phyloP scores from a whole-genome alignment of 2,888 invertebrate genomes.

The Pristionchus fissidentatus region DNA sequence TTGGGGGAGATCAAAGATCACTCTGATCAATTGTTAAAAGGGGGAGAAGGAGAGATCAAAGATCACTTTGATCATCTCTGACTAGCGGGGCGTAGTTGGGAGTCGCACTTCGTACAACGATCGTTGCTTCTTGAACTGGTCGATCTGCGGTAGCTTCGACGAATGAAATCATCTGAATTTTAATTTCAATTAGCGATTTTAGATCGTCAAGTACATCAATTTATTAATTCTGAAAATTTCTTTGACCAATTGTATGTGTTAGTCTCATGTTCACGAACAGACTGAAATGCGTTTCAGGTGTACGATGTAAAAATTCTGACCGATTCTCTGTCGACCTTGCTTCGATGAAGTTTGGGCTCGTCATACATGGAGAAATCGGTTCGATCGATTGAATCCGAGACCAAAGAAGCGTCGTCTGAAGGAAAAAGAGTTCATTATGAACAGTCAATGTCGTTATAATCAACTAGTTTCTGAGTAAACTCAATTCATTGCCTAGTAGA shows the following conservation, averaged over 20 bases:
- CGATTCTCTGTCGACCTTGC: slow-evolving; percentile 46
- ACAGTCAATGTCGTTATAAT: not conserved
- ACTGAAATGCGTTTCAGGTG: not conserved
- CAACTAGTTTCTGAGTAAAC: not conserved
- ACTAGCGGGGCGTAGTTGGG: slow-evolving; percentile 35
- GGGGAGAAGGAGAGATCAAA: not conserved
- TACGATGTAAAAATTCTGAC: not conserved
- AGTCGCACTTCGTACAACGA: not conserved
- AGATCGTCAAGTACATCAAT: too few species aligned
- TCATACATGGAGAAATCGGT: slow-evolving; percentile 46
- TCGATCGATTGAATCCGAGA: slow-evolving; percentile 43
- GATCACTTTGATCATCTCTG: slow-evolving; percentile 27
- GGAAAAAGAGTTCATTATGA: not conserved
- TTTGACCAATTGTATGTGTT: too few species aligned
- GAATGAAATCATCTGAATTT: slow-evolving; percentile 49
- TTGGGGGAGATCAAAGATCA: slow-evolving; percentile 32
- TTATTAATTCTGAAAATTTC: too few species aligned
- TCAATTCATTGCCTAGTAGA: not conserved
- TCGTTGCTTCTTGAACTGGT: not conserved
- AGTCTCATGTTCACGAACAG: too few species aligned
- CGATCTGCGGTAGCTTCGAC: slow-evolving; percentile 31
- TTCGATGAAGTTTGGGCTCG: slow-evolving; percentile 32
- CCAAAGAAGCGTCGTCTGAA: slow-evolving; percentile 4
- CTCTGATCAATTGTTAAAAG: not conserved
- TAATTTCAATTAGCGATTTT: too few species aligned